Percentiles rank a stretch among this genome's conserved stretches.
These are phyloP conservation scores for Blera fallax DNA, from an alignment of 2,888 invertebrate species.

Conservation along the genomic window DNA sequence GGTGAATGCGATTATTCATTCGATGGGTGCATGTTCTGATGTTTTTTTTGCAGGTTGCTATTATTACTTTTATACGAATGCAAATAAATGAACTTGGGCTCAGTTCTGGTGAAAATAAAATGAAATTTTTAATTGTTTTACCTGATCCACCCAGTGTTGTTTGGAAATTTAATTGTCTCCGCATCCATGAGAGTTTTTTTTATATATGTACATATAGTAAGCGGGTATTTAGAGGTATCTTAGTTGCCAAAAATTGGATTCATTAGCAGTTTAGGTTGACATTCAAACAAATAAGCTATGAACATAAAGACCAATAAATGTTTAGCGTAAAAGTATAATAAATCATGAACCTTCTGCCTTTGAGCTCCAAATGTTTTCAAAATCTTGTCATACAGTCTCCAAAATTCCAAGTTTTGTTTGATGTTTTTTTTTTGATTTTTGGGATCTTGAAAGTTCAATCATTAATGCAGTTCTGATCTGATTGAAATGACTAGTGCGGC, in stretches of 20 bases:
- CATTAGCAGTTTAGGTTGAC: not conserved
- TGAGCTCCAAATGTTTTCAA: too few relatives aligned
- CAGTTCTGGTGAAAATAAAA: not conserved
- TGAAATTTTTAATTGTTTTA: not conserved
- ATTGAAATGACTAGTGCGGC: too few relatives aligned
- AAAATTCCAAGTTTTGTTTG: too few relatives aligned
- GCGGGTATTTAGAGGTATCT: not conserved
- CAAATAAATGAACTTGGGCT: not conserved
- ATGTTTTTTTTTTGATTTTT: too few relatives aligned
- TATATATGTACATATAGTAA: not conserved
- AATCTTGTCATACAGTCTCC: too few relatives aligned
- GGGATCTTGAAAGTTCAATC: too few relatives aligned
- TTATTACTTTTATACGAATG: not conserved
- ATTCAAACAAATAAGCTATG: too few relatives aligned
- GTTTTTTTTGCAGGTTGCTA: not conserved
- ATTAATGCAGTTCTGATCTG: too few relatives aligned
- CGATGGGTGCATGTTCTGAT: not conserved
- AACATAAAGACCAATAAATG: too few relatives aligned
- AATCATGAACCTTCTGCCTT: too few relatives aligned
- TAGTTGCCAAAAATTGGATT: not conserved
- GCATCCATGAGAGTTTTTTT: not conserved
- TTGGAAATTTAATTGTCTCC: not conserved
- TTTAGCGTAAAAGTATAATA: too few relatives aligned
- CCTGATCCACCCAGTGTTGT: not conserved
- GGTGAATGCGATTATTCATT: conserved; percentile 17